Percentiles rank a stretch among this genome's conserved stretches.
Evolutionary conservation across 2,888 invertebrate genomes (phyloP).

Genomic region (Graphium colonna): DNA sequence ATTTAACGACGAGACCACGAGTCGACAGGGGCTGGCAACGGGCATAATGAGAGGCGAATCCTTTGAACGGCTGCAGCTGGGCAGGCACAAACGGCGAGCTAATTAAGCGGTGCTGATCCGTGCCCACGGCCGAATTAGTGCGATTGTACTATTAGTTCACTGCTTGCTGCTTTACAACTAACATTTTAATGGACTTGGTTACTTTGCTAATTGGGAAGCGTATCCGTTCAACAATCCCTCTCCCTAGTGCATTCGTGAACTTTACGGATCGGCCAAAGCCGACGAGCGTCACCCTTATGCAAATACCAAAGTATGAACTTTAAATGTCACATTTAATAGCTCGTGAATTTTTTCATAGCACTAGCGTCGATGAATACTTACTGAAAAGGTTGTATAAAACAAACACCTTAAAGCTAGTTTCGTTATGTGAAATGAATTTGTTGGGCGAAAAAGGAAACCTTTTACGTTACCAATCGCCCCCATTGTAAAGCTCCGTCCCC

Average conservation of each 20-base stretch:
- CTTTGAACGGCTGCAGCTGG: constrained; percentile 69
- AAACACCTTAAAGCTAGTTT: neutral
- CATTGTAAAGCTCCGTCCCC: constrained; percentile 62
- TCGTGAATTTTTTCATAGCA: constrained; percentile 31
- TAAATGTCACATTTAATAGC: constrained; percentile 65
- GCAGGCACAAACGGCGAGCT: constrained; percentile 62
- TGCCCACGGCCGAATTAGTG: constrained; percentile 70
- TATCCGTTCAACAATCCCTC: constrained; percentile 12
- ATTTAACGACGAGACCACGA: constrained; percentile 47
- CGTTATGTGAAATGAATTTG: constrained; percentile 38
- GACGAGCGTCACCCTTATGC: constrained; percentile 35
- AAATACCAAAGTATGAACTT: constrained; percentile 71
- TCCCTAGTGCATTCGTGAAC: constrained; percentile 1
- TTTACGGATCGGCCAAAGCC: constrained; percentile 16
- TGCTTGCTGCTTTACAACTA: constrained; percentile 25
- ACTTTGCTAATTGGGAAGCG: constrained; percentile 20
- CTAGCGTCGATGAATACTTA: neutral
- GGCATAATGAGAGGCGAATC: constrained; percentile 73
- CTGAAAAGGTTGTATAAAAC: neutral
- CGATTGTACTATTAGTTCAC: constrained; percentile 59
- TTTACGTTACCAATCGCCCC: constrained; percentile 54
- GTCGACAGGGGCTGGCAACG: constrained; percentile 50
- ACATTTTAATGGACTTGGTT: constrained; percentile 21
- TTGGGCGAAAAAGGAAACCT: constrained; percentile 47
- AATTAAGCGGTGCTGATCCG: constrained; percentile 73